Evolutionary conservation across 2,888 invertebrate species (phyloP).

Genomic region (Dermolepida albohirtum): DNA sequence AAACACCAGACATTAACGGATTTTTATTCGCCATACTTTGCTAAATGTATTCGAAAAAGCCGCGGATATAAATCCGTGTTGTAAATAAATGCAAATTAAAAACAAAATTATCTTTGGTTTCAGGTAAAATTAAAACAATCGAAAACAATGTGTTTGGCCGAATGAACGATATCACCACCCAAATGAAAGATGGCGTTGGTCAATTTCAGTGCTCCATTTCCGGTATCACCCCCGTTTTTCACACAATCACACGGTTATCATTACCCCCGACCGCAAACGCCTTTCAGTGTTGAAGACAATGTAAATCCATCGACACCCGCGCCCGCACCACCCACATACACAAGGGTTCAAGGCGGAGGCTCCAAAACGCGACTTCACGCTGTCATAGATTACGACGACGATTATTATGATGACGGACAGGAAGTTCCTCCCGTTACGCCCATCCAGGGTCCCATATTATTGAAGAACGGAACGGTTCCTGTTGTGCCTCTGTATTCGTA

Average conservation of each 20-base stretch:
- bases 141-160: not conserved
- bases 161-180: not conserved
- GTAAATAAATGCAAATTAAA: no score
- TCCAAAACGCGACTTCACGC: conserved; percentile 75
- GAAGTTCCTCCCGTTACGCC: conserved; percentile 77
- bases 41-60: no score
- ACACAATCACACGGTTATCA: conserved; percentile 55
- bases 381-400: conserved; percentile 77
- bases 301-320: conserved; percentile 62
- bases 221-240: conserved; percentile 50
- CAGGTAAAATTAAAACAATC: no score
- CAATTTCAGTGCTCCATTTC: conserved; percentile 60
- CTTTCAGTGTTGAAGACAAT: conserved; percentile 65
- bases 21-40: no score
- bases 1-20: no score
- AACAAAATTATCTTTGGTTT: no score
- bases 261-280: conserved; percentile 60
- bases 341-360: conserved; percentile 72
- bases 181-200: conserved; percentile 58
- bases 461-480: conserved; percentile 87
- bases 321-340: conserved; percentile 74
- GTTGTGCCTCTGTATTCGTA: conserved; percentile 90
- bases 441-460: conserved; percentile 87
- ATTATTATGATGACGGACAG: conserved; percentile 71
- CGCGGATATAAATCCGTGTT: no score